These are phyloP conservation scores for Stenopsyche tienmushanensis DNA, from an alignment of 1,140 invertebrate species.

Conservation along the genomic window DNA sequence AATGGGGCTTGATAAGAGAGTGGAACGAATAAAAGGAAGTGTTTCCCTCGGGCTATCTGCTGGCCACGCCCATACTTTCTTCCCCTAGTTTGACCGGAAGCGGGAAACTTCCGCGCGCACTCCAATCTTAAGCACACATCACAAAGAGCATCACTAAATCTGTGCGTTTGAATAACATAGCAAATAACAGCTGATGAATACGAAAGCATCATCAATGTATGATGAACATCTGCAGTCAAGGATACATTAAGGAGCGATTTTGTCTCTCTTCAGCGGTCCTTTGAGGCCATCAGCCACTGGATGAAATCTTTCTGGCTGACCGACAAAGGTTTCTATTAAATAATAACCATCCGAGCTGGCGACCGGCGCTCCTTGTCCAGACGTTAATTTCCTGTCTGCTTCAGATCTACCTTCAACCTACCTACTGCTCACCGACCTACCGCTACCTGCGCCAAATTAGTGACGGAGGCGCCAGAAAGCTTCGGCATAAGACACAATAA, in stretches of 20 bases:
- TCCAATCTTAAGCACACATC: no score
- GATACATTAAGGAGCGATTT: not conserved
- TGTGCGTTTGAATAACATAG: no score
- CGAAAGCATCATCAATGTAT: no score
- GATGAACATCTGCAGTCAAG: no score
- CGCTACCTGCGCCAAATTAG: conserved; percentile 32
- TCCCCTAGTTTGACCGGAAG: no score
- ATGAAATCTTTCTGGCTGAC: conserved; percentile 7
- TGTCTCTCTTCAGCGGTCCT: not conserved
- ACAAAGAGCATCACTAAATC: no score
- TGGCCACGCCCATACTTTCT: no score
- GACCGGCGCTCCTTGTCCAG: conserved; percentile 27
- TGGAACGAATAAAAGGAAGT: no score
- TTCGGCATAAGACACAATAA: not conserved
- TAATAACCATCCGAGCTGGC: conserved; percentile 22
- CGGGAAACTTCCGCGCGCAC: no score
- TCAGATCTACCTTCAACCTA: not conserved
- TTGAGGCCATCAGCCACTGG: not conserved
- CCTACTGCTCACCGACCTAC: conserved; percentile 1
- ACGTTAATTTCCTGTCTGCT: conserved; percentile 38
- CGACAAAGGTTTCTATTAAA: conserved; percentile 32
- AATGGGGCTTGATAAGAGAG: no score
- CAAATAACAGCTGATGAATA: no score
- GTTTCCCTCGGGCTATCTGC: no score
- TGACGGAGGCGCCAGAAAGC: conserved; percentile 20